Base-by-base conservation (phyloP, 2,113 vertebrate species). In the Alces alces region DNA sequence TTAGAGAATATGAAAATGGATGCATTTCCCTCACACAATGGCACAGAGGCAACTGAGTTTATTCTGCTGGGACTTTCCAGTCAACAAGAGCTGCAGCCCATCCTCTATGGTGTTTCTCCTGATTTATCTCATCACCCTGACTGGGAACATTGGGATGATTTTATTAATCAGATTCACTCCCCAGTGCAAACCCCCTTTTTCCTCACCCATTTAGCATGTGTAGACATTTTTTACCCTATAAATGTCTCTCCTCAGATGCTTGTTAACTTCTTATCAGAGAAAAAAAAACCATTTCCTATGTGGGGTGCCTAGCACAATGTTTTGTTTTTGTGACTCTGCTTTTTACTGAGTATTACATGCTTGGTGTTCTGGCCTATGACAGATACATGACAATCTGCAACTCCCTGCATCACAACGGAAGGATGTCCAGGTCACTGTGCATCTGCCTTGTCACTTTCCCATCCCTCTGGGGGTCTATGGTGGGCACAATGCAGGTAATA, bases 321-420 rank as follows among this genome's bases (percentile, higher is more conserved):
- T 98, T 98, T 30, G 45, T 86, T 5, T 96, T 97, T n/a, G 99
- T 96, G 98, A 96, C 87, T 95, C 87, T 95, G 10, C 58, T 92
- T 17, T 70, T 96, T 30, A 93, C 79, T 4, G 96, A 95, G 50
- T 97, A 98, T 43, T 98, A 97, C 27, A 96, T 99, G n/a, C 96
- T 99, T 25, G 97, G 97, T 28, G 90, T 98, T 28, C 99, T 99
- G 98, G 98, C 98, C 23, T 99, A 98, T 89, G 98, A 99, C 57
- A 97, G 98, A 15, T 98, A 98, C 85, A n/a, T 98, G n/a, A 98
- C 98, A 13, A 98, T 99, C 16, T 98, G 98, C 82, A 97, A 98
- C 3, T 98, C 98, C 27, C 93, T 99, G 30, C 97, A 98, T 54
- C 99, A 99, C 79, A 96, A 96, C 80, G 97, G 12, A 83, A 98